These are phyloP conservation scores for Lasioglossum albipes DNA, from an alignment of 1,140 invertebrate genomes.

Conservation along the genomic window DNA sequence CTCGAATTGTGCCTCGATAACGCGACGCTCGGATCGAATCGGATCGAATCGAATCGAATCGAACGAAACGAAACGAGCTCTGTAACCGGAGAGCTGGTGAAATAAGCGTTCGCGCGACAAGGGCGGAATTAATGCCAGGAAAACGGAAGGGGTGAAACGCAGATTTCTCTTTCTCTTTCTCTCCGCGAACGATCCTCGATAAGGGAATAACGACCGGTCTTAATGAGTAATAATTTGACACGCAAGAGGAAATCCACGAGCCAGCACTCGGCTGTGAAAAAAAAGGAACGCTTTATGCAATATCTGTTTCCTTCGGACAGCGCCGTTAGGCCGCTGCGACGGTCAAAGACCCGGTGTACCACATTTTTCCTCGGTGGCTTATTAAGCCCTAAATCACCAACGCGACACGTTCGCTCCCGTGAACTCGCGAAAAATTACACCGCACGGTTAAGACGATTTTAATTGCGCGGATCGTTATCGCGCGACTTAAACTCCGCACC, in stretches of 20 bases:
- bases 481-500: too few species aligned
- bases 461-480: too few species aligned
- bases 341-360: not conserved
- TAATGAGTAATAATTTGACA: not conserved
- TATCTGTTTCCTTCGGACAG: not conserved
- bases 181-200: not conserved
- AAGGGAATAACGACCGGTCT: not conserved
- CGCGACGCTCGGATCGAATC: not conserved
- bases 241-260: not conserved
- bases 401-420: too few species aligned
- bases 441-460: too few species aligned
- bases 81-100: not conserved
- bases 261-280: not conserved
- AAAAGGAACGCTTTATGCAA: not conserved
- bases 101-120: not conserved
- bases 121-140: not conserved
- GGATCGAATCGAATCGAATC: not conserved
- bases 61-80: not conserved
- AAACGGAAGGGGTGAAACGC: not conserved
- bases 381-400: too few species aligned
- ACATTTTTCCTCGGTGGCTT: not conserved
- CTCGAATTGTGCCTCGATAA: conserved; percentile 29
- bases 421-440: too few species aligned
- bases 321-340: not conserved
- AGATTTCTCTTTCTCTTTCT: too few species aligned